phyloP scores from a whole-genome alignment of 2,113 vertebrate species.

The Proteles cristata region DNA sequence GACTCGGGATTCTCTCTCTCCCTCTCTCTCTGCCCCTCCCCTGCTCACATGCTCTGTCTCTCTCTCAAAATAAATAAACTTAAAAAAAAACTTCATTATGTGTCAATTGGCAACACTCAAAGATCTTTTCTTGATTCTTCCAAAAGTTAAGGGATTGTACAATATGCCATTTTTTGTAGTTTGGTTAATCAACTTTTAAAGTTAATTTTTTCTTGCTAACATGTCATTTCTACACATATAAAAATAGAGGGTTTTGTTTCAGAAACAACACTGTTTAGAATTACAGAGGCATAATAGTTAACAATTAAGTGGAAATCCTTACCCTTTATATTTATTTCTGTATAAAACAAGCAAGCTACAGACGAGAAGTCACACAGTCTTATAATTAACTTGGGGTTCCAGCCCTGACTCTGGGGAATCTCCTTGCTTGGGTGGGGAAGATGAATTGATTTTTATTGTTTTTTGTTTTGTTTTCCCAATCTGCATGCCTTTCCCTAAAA shows the following conservation, averaged over 20 bases:
- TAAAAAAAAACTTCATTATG: no score
- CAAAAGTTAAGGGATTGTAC: neutral
- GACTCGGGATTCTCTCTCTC: no score
- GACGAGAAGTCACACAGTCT: neutral
- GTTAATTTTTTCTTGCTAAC: neutral
- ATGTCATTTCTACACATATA: neutral
- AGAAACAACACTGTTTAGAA: slow-evolving; percentile 25
- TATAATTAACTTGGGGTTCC: neutral
- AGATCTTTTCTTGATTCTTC: neutral
- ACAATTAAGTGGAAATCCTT: slow-evolving; percentile 19
- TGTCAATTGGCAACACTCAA: neutral
- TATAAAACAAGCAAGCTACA: neutral
- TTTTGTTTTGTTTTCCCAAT: neutral
- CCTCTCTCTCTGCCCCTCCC: no score
- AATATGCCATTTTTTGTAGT: neutral
- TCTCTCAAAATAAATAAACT: no score
- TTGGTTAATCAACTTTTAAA: neutral
- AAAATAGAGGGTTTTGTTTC: neutral
- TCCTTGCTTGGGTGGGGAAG: neutral
- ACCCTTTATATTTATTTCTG: neutral
- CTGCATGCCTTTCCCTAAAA: neutral
- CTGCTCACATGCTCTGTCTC: no score
- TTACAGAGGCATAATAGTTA: slow-evolving; percentile 13
- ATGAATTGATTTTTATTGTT: slow-evolving; percentile 10
- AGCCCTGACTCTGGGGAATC: neutral